Evolutionary conservation across 53 echinoderm and acorn worm species (phyloP), one percentile per base, ranked within the genome.

Genomic region (Stichopus horrens): DNA sequence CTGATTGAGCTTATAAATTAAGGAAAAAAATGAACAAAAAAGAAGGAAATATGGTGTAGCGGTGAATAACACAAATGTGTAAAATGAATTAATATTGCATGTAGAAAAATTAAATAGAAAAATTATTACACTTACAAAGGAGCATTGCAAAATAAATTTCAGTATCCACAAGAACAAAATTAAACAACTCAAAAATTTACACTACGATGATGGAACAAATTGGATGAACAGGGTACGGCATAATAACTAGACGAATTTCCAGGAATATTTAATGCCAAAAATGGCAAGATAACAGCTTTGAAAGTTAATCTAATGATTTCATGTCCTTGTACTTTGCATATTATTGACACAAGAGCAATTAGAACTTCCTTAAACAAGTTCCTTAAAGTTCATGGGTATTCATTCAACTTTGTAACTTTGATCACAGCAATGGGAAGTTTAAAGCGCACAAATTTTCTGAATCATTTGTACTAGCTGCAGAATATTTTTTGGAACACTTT

Each of bases 101-200:
- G 63, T 51, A 76, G 21, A 58, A 21, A 74, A 19, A 66, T 77
- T 20, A 76, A 88, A 76, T 76, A 55, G 54, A 71, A 71, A 86
- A 75, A 86, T 53, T 86, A 66, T 74, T 74, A 88, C 57, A 87
- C 74, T 52, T 75, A 88, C 23, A 76, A 71, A 71, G 18, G 55
- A 75, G 58, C 88, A 63, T 76, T 76, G 78, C 63, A 76, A 65
- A 76, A 88, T 88, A 88, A 86, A 88, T 88, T 77, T 88, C 88
- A 88, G 88, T 88, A 88, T 88, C 60, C 75, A 76, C 77, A 88
- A 20, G 56, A 23, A 77, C n/a, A n/a, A 77, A 18, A 74, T 74
- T 16, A 88, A 88, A 59, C 8, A 71, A 71, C 71, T 71, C 71
- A 71, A 71, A 37, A 59, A 71, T 71, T 71, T 71, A 71, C 71